Evolutionary conservation across 2,113 vertebrate genomes (phyloP).

Genomic region (Salvelinus fontinalis): DNA sequence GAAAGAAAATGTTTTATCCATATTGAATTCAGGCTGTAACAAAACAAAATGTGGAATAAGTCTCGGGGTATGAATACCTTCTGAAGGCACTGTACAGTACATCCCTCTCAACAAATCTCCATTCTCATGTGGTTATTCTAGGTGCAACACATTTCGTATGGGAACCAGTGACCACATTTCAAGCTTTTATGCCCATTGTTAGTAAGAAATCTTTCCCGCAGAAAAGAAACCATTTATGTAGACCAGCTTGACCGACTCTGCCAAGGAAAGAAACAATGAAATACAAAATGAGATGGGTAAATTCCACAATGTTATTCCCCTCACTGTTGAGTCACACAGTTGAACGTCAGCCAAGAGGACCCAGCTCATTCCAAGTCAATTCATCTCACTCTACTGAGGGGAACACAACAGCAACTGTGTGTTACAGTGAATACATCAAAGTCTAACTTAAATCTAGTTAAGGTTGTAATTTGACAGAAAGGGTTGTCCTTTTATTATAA

Average conservation of each 20-base stretch:
- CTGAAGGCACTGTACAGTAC: not conserved
- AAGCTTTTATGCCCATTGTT: conserved; percentile 4
- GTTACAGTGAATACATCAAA: too few relatives aligned
- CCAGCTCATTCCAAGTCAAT: not conserved
- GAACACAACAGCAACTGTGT: not conserved
- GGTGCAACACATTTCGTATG: conserved; percentile 17
- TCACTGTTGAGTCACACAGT: conserved; percentile 3
- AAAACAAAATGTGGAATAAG: too few relatives aligned
- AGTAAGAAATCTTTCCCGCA: conserved; percentile 2
- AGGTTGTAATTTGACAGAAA: too few relatives aligned
- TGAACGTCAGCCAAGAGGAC: conserved; percentile 10
- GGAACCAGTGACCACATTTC: conserved; percentile 13
- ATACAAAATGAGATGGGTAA: conserved; percentile 10
- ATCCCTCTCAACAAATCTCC: not conserved
- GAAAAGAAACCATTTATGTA: conserved; percentile 8
- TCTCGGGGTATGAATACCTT: too few relatives aligned
- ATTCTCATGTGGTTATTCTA: conserved; percentile 19
- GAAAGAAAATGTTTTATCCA: too few relatives aligned
- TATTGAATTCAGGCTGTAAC: too few relatives aligned
- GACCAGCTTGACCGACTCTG: conserved; percentile 3
- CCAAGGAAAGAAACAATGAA: conserved; percentile 13
- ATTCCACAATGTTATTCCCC: not conserved
- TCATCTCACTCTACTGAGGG: not conserved
- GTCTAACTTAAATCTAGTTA: too few relatives aligned
- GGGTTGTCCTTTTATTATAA: too few relatives aligned